Evolutionary conservation across 1,140 invertebrate genomes (phyloP).

Genomic region (Drosophila eugracilis): DNA sequence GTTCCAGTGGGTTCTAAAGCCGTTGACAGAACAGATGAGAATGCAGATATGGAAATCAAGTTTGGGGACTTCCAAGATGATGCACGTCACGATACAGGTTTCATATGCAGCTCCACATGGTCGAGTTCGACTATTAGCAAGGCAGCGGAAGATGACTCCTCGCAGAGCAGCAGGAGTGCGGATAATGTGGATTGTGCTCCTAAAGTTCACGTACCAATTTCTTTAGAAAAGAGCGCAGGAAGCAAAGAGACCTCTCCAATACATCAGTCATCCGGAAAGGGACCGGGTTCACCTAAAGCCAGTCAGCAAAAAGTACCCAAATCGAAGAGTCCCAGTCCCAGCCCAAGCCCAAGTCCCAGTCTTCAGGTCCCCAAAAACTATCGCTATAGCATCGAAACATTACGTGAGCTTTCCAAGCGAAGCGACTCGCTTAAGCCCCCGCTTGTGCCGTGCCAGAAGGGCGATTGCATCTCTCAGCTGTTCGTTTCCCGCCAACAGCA

Average conservation of each 20-base stretch:
- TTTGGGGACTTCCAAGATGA: slow-evolving; percentile 75
- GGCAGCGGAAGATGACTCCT: slow-evolving; percentile 21
- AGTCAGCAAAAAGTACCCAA: slow-evolving; percentile 2
- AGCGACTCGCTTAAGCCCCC: slow-evolving; percentile 67
- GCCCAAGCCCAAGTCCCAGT: slow-evolving; percentile 13
- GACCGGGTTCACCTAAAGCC: not conserved
- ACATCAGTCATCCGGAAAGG: slow-evolving; percentile 10
- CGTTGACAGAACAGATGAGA: slow-evolving; percentile 18
- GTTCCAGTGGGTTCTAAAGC: not conserved
- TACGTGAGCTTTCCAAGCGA: slow-evolving; percentile 68
- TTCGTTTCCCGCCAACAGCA: slow-evolving; percentile 75
- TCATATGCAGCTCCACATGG: slow-evolving; percentile 72
- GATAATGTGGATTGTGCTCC: slow-evolving; percentile 62
- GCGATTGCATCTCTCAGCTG: slow-evolving; percentile 73
- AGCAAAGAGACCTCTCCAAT: slow-evolving; percentile 52
- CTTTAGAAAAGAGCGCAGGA: not conserved
- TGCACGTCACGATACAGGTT: slow-evolving; percentile 32
- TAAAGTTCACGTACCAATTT: slow-evolving; percentile 1
- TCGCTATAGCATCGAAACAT: slow-evolving; percentile 61
- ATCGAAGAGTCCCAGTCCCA: slow-evolving; percentile 11
- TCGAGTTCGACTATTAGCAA: slow-evolving; percentile 58
- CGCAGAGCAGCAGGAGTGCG: slow-evolving; percentile 19
- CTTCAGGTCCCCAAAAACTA: slow-evolving; percentile 14
- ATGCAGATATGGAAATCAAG: slow-evolving; percentile 48
- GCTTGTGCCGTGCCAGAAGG: slow-evolving; percentile 74